A percentile compares a stretch with the other conserved stretches of the same genome.
Conservation (phyloP, 2,888 invertebrate genomes). For the Tiliacea citrago region DNA sequence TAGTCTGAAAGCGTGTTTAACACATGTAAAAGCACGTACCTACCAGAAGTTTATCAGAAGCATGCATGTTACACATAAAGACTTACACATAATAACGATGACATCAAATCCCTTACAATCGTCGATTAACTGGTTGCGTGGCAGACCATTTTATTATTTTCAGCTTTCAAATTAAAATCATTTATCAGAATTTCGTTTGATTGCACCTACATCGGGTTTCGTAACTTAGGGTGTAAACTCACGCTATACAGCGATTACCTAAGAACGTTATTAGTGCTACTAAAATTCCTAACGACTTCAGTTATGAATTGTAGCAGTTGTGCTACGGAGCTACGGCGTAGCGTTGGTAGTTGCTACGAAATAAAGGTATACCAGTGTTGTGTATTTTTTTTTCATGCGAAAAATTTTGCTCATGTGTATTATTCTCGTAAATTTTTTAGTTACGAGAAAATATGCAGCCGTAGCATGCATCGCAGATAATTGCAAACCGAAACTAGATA, state of each 20-base stretch:
- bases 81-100: slow-evolving; percentile 12
- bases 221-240: slow-evolving; percentile 61
- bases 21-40: not conserved
- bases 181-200: slow-evolving; percentile 62
- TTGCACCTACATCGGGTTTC: slow-evolving; percentile 55
- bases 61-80: slow-evolving; percentile 3
- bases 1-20: not conserved
- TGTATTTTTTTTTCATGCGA: slow-evolving; percentile 2
- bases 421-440: not conserved
- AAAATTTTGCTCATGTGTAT: not conserved
- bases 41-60: not conserved
- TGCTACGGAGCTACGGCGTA: slow-evolving; percentile 60
- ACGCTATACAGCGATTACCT: slow-evolving; percentile 72
- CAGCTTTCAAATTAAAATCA: slow-evolving; percentile 58
- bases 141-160: slow-evolving; percentile 48
- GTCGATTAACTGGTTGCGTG: slow-evolving; percentile 42
- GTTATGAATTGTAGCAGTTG: slow-evolving; percentile 58
- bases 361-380: slow-evolving; percentile 43
- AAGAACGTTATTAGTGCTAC: slow-evolving; percentile 63
- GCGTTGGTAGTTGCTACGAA: slow-evolving; percentile 48
- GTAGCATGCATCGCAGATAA: not conserved
- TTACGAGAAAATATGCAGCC: not conserved
- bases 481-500: not conserved
- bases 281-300: slow-evolving; percentile 52
- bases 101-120: slow-evolving; percentile 11